Base-by-base conservation (phyloP, 2,888 invertebrate genomes). In the Yponomeuta evonymella region DNA sequence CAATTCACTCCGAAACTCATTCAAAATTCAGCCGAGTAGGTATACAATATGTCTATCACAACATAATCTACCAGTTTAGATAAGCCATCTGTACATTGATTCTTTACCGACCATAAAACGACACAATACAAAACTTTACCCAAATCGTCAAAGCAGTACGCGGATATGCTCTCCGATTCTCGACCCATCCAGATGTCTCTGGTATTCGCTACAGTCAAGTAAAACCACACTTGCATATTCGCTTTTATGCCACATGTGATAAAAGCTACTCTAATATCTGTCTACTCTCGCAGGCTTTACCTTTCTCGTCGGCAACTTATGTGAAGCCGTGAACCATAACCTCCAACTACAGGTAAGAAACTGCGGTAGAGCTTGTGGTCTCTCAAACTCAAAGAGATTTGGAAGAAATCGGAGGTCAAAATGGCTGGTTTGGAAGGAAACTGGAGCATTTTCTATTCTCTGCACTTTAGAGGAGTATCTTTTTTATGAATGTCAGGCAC, bases 401-500 rank as follows among this genome's bases (percentile, higher is more conserved):
- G 5, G 12, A 58, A 58, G 51, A 15, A 58, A 58, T 15, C 15
- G 3, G 0, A 58, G 51, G 15, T 15, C 51, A 15, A 12, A 15
- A 15, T 58, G 1, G 51, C 51, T 58, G 51, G 51, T 58, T 58
- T 15, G 12, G 51, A 15, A 58, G 51, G 51, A 58, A 58, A 58
- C 51, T 58, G 51, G 51, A 58, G 51, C 51, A 58, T 58, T 58
- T 58, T 58, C 51, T 58, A 58, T 15, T 58, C 51, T 58, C 51
- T 58, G 15, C 51, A 15, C 15, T 15, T 58, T 58, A 58, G 51
- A 58, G 51, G 51, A 58, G 15, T 12, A 15, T 58, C 4, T 15
- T 58, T 12, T 58, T 58, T 43, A 43, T 4, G 51, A 58, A 58
- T 58, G 51, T 58, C 12, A 58, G 51, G 15, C 51, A 58, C 51